Evolutionary conservation across 2,888 invertebrate species (phyloP).

Genomic region (Neoaliturus tenellus): DNA sequence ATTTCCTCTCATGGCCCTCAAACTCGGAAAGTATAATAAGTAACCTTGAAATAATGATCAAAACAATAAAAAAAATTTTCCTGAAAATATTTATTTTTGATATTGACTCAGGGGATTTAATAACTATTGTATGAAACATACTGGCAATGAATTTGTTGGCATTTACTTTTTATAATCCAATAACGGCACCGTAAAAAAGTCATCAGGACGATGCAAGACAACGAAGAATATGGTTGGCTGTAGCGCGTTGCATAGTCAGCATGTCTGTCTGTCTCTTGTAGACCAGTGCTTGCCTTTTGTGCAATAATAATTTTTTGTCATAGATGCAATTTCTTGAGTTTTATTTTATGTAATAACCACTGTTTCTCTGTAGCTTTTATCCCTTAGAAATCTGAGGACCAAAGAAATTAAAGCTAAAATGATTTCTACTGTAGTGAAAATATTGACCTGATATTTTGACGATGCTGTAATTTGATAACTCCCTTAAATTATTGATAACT

Average conservation of each 20-base stretch:
- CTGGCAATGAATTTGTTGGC: not conserved
- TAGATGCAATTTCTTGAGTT: slow-evolving; percentile 12
- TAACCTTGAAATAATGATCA: too few species aligned
- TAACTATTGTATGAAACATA: not conserved
- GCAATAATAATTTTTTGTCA: slow-evolving; percentile 17
- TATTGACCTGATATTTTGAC: too few species aligned
- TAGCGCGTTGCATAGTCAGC: not conserved
- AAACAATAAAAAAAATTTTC: too few species aligned
- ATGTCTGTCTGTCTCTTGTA: slow-evolving; percentile 25
- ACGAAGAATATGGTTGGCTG: slow-evolving; percentile 35
- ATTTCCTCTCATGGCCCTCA: too few species aligned
- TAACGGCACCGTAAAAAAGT: not conserved
- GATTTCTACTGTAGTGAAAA: too few species aligned
- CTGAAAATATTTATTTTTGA: too few species aligned
- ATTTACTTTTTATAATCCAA: not conserved
- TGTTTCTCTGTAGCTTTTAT: not conserved
- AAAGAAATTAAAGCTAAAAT: too few species aligned
- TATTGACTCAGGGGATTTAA: not conserved
- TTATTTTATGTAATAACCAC: not conserved
- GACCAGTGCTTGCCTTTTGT: slow-evolving; percentile 33
- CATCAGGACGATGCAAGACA: slow-evolving; percentile 2
- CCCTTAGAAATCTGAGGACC: not conserved
- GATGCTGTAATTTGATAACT: too few species aligned
- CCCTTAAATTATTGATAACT: too few species aligned
- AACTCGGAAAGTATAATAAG: too few species aligned